These are phyloP conservation scores for Penaeus chinensis DNA, from an alignment of 1,140 invertebrate species.

Conservation along the genomic window DNA sequence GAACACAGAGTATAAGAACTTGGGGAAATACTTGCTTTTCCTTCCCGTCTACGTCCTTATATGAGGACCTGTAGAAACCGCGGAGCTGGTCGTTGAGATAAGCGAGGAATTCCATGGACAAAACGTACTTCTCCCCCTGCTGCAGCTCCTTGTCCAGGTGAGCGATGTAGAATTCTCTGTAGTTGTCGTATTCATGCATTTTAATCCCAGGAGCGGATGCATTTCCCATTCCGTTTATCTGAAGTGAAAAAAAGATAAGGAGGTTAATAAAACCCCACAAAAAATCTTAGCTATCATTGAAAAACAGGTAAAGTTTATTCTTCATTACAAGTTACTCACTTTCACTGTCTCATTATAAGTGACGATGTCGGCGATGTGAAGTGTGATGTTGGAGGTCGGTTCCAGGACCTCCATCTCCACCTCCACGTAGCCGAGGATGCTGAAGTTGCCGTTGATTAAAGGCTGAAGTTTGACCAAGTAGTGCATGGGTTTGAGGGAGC, in stretches of 20 bases:
- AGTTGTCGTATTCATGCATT: constrained; percentile 70
- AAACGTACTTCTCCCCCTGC: constrained; percentile 76
- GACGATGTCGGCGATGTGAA: constrained; percentile 57
- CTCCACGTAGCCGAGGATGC: constrained; percentile 53
- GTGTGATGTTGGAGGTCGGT: constrained; percentile 46
- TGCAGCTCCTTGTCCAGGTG: constrained; percentile 73
- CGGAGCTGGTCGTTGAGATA: constrained; percentile 94
- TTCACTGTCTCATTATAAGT: constrained; percentile 50
- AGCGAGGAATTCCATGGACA: constrained; percentile 82
- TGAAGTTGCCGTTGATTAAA: constrained; percentile 41
- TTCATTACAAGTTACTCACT: constrained; percentile 15
- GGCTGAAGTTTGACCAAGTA: constrained; percentile 47
- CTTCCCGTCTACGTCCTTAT: constrained; percentile 68
- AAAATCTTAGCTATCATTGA: too few species aligned
- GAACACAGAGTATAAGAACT: too few species aligned
- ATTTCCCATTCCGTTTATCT: background rate
- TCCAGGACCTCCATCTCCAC: constrained; percentile 53
- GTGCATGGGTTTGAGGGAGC: constrained; percentile 27
- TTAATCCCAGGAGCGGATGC: constrained; percentile 12
- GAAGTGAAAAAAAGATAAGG: too few species aligned
- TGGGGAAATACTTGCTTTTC: constrained; percentile 17
- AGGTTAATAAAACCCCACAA: too few species aligned
- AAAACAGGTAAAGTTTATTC: background rate
- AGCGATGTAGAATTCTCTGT: constrained; percentile 81
- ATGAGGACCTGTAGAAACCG: constrained; percentile 93